These are phyloP conservation scores for Eupeodes luniger DNA, from an alignment of 2,888 invertebrate species.

Conservation along the genomic window DNA sequence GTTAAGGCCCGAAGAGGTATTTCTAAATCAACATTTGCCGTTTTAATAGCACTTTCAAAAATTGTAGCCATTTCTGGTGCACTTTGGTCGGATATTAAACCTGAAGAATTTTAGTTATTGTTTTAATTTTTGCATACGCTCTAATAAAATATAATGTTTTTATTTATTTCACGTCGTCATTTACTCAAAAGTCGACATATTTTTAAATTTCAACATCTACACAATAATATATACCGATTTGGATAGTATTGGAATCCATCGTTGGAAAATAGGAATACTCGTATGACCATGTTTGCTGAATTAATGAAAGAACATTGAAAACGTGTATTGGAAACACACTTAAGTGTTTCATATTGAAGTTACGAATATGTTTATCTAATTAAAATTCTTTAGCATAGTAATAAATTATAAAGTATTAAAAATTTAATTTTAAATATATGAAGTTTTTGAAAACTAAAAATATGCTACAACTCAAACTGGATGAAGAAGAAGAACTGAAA, in stretches of 20 bases:
- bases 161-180: not conserved
- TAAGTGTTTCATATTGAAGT: conserved; percentile 34
- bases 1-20: conserved; percentile 78
- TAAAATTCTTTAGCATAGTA: conserved; percentile 25
- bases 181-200: not conserved
- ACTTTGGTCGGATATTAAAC: conserved; percentile 80
- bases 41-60: conserved; percentile 81
- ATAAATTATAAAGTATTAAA: not conserved
- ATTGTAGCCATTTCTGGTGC: conserved; percentile 79
- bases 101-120: conserved; percentile 68
- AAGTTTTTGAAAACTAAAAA: not conserved
- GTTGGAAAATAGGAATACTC: conserved; percentile 54
- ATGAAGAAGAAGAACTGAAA: conserved; percentile 58
- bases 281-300: conserved; percentile 24
- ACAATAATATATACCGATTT: conserved; percentile 43
- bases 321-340: not conserved
- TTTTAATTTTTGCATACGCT: not conserved
- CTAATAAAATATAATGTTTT: not conserved
- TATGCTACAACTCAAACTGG: conserved; percentile 14
- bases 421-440: conserved; percentile 53
- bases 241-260: conserved; percentile 42
- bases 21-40: conserved; percentile 80
- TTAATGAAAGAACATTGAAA: not conserved
- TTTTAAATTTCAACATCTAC: not conserved
- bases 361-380: not conserved